Evolutionary conservation across 2,113 vertebrate genomes (phyloP).

Genomic region (Plecturocebus donacophilus): DNA sequence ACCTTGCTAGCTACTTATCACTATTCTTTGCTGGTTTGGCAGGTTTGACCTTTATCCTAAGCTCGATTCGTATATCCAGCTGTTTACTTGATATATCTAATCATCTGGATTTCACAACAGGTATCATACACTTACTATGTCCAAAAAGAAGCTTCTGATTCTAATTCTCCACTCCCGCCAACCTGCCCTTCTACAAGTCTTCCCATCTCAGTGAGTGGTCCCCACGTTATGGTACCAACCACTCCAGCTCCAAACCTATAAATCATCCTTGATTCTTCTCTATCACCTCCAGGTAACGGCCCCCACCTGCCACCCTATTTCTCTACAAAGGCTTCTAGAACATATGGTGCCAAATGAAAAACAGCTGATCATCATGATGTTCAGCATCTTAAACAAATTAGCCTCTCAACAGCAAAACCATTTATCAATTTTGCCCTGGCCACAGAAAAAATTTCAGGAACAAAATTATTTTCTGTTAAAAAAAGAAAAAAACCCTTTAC

Average conservation of each 20-base stretch:
- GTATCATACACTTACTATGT: neutral
- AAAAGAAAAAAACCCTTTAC: neutral
- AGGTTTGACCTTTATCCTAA: neutral
- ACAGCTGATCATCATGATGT: neutral
- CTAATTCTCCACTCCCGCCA: neutral
- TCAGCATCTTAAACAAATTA: neutral
- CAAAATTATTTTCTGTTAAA: slow-evolving; percentile 29
- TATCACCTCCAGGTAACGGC: neutral
- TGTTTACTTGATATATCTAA: neutral
- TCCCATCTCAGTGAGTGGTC: neutral
- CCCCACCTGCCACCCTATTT: neutral
- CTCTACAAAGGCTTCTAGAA: neutral
- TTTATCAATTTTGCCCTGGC: neutral
- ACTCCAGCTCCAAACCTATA: neutral
- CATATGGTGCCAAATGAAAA: neutral
- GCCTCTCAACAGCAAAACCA: neutral
- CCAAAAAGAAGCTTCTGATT: neutral
- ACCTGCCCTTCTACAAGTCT: neutral
- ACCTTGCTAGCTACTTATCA: neutral
- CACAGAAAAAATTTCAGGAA: neutral
- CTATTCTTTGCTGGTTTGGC: neutral
- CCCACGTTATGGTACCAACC: neutral
- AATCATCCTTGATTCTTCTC: neutral
- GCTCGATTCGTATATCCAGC: neutral
- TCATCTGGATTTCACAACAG: neutral